Percentiles rank a stretch among this genome's conserved stretches.
These are phyloP conservation scores for Anabacerthia variegaticeps DNA, from an alignment of 2,797 vertebrate species.

Conservation along the genomic window DNA sequence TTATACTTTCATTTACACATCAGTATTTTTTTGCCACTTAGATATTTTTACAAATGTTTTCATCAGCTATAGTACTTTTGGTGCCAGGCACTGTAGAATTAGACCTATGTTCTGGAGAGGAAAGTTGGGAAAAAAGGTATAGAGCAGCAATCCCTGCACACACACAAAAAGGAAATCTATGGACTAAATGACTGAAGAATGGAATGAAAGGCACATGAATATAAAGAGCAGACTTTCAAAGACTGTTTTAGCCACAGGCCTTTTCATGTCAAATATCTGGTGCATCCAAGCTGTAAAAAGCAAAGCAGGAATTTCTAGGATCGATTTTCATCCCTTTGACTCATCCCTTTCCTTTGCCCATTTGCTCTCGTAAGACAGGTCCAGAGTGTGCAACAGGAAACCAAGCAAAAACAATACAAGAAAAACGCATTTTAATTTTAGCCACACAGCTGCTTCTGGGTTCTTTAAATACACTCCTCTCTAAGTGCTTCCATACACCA, in stretches of 20 bases:
- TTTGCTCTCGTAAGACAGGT: constrained; percentile 20
- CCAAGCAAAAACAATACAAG: constrained; percentile 48
- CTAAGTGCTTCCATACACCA: constrained; percentile 49
- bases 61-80: background rate
- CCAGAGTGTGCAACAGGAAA: constrained; percentile 53
- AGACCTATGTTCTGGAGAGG: background rate
- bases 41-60: background rate
- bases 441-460: constrained; percentile 38
- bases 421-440: constrained; percentile 60
- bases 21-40: background rate
- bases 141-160: background rate
- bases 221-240: constrained; percentile 17
- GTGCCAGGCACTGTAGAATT: background rate
- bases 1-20: background rate
- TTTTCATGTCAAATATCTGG: constrained; percentile 29
- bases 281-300: constrained; percentile 31
- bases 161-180: background rate
- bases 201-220: constrained; percentile 19
- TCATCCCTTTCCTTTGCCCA: constrained; percentile 33
- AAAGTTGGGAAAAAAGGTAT: background rate
- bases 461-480: constrained; percentile 49
- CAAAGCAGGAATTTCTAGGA: constrained; percentile 48
- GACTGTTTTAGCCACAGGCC: constrained; percentile 14
- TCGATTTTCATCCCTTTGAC: constrained; percentile 29
- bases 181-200: constrained; percentile 2